Conservation (phyloP, 1,140 invertebrate genomes). For the Steinernema feltiae region DNA sequence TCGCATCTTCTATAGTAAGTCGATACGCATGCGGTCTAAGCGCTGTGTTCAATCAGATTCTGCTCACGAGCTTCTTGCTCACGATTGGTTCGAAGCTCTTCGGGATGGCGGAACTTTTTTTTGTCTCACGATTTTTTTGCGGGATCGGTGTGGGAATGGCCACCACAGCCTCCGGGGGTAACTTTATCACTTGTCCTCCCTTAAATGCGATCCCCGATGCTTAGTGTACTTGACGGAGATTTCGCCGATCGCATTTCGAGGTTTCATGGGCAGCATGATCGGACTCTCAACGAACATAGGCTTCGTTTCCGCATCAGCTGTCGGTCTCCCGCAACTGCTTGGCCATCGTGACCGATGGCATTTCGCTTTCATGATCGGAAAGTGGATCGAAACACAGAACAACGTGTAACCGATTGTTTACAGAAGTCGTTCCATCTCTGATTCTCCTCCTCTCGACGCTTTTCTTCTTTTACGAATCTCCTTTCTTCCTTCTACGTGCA, state of each 20-base stretch:
- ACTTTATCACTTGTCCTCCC: neutral
- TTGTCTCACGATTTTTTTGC: constrained; percentile 22
- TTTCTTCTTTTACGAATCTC: constrained; percentile 6
- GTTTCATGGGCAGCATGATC: constrained; percentile 20
- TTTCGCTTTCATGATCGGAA: constrained; percentile 14
- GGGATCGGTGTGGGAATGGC: constrained; percentile 31
- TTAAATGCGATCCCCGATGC: constrained; percentile 4
- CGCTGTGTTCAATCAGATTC: neutral
- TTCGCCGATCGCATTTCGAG: constrained; percentile 11
- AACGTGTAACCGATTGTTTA: neutral
- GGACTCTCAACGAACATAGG: constrained; percentile 34
- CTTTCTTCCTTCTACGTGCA: neutral
- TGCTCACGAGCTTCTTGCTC: constrained; percentile 1
- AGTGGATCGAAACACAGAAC: too few relatives aligned
- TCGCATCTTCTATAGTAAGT: constrained; percentile 15
- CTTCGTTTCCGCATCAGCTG: constrained; percentile 20
- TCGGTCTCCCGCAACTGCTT: constrained; percentile 28
- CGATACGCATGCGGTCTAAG: neutral
- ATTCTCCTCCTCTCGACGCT: constrained; percentile 1
- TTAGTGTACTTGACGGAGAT: constrained; percentile 12
- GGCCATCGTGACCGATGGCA: constrained; percentile 26
- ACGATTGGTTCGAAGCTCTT: neutral
- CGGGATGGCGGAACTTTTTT: constrained; percentile 19
- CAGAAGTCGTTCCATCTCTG: neutral
- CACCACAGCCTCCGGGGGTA: constrained; percentile 30